Evolutionary conservation across 2,797 vertebrate species (phyloP).

Genomic region (Enteromius mattozi): DNA sequence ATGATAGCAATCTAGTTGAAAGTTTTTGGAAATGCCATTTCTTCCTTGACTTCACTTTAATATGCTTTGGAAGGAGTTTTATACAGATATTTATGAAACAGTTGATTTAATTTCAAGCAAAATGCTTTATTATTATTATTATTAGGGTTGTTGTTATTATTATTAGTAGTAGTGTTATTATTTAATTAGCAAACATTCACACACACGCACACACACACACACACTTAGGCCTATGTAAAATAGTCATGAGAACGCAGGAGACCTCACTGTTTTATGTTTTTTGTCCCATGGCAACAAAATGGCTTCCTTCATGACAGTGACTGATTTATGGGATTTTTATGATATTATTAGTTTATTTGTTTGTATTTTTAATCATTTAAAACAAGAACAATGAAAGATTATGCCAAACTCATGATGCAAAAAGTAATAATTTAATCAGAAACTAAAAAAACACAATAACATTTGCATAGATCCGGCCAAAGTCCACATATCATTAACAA

Average conservation of each 20-base stretch:
- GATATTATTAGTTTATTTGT: neutral
- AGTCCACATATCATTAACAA: neutral
- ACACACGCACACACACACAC: neutral
- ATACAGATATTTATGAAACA: neutral
- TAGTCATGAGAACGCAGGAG: neutral
- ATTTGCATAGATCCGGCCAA: neutral
- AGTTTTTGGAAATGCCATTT: neutral
- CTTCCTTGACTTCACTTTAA: neutral
- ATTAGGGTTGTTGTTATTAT: neutral
- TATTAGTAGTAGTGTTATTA: neutral
- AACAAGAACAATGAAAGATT: neutral
- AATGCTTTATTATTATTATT: neutral
- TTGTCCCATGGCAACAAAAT: constrained; percentile 16
- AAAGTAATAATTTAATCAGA: neutral
- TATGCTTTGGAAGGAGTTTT: neutral
- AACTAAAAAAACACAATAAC: neutral
- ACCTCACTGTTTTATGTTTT: neutral
- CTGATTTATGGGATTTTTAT: neutral
- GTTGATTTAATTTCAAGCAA: neutral
- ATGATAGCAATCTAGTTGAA: neutral
- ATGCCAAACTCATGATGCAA: neutral
- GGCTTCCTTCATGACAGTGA: constrained; percentile 2
- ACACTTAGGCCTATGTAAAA: neutral
- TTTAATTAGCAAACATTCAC: neutral
- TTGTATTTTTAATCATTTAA: neutral